Evolutionary conservation across 2,797 vertebrate species (phyloP).

Genomic region (Basileuterus tristriatus): DNA sequence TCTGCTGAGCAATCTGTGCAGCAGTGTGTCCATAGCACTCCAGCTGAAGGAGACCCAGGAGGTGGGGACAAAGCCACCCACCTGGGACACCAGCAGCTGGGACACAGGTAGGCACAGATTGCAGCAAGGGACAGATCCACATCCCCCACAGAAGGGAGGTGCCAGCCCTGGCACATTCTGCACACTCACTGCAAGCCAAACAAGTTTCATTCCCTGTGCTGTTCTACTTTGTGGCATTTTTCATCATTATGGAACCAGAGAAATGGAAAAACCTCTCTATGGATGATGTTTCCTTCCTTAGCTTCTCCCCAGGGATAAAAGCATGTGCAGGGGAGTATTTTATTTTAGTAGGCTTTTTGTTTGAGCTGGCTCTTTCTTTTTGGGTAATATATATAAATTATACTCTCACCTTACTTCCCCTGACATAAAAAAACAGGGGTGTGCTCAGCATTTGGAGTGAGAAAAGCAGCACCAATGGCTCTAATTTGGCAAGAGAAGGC

Average conservation of each 20-base stretch:
- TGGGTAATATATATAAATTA: neutral
- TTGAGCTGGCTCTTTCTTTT: neutral
- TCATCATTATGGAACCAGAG: neutral
- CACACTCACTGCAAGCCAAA: neutral
- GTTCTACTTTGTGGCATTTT: neutral
- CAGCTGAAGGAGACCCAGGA: neutral
- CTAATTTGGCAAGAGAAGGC: neutral
- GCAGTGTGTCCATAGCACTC: neutral
- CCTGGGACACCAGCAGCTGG: slow-evolving; percentile 18
- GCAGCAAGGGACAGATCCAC: neutral
- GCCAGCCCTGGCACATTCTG: neutral
- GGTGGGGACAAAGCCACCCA: neutral
- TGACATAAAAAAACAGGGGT: neutral
- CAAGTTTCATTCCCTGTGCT: neutral
- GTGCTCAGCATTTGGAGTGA: neutral
- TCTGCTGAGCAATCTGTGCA: slow-evolving; percentile 12
- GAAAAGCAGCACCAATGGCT: neutral
- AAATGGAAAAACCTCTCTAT: neutral
- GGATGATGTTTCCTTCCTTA: neutral
- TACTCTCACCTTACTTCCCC: neutral
- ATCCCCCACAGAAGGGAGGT: neutral
- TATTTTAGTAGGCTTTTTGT: neutral
- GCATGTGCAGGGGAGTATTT: neutral
- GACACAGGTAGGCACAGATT: slow-evolving; percentile 12
- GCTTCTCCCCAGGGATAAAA: neutral